A percentile compares a stretch with the other conserved stretches of the same genome.
Evolutionary conservation across 2,888 invertebrate genomes (phyloP).

Genomic region (Tiliacea citrago): DNA sequence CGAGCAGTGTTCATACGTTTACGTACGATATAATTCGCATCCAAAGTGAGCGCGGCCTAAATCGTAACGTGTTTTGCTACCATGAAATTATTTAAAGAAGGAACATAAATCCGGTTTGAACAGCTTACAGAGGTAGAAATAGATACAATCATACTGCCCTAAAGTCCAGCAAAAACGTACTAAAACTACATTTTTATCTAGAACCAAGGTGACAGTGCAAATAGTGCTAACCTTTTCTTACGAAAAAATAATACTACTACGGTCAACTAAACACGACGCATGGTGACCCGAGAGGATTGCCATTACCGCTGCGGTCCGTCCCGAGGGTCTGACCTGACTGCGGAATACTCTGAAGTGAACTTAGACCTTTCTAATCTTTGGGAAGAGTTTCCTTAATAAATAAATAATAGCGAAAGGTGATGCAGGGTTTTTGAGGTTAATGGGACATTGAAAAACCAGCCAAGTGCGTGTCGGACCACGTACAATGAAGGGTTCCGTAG

Average conservation of each 20-base stretch:
- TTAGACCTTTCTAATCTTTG: slow-evolving; percentile 15
- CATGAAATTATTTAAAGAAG: background rate
- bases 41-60: too few species aligned
- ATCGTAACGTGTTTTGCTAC: too few species aligned
- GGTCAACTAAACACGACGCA: slow-evolving; percentile 48
- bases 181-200: slow-evolving; percentile 15
- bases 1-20: too few species aligned
- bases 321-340: slow-evolving; percentile 27
- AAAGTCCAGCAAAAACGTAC: background rate
- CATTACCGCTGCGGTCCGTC: slow-evolving; percentile 23
- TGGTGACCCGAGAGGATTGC: slow-evolving; percentile 33
- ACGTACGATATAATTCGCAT: too few species aligned
- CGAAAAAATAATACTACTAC: slow-evolving; percentile 34
- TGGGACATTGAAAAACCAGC: background rate
- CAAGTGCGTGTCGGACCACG: too few species aligned
- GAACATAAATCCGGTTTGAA: too few species aligned
- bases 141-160: too few species aligned
- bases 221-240: slow-evolving; percentile 9
- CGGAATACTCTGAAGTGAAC: slow-evolving; percentile 2
- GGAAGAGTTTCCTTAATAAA: slow-evolving; percentile 9
- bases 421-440: background rate
- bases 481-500: too few species aligned
- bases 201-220: slow-evolving; percentile 17
- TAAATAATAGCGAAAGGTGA: background rate
- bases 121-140: background rate